Base-by-base conservation (phyloP, 1,140 invertebrate species). In the Agrilus planipennis region DNA sequence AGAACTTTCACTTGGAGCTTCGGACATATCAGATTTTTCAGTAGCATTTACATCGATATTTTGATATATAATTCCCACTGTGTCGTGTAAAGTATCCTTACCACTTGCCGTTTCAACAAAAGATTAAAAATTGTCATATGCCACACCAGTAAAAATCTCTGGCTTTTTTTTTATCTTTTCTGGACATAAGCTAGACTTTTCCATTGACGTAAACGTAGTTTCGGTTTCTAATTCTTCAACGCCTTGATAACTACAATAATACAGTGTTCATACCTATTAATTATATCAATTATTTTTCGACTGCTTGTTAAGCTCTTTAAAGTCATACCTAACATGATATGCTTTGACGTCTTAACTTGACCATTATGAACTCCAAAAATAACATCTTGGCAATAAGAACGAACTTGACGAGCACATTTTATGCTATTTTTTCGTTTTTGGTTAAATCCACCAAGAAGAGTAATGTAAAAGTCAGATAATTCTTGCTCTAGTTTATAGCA, bases 51-150 rank as follows among this genome's bases (percentile, higher is more conserved):
- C 29, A 9, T 10, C n/a, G n/a, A n/a, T n/a, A n/a, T n/a, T 46
- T 51, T 67, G 47, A 37, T 42, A 44, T 21, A 32, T 36, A 28
- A 60, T 53, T 14, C 50, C 54, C 20, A 57, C 51, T 31, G 52
- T 60, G 34, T 59, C 57, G 44, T 59, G 52, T 19, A 59, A 30
- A n/a, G 54, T 59, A 22, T 44, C 51, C 34, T 41, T 51, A 30
- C 54, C 57, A 41, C 34, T 47, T 14, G 40, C 12, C 49, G 55
- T 60, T 45, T 64, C 54, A 2, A 53, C 55, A 39, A 53, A 55
- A 18, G 57, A 42, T 44, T 63, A 54, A 37, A 52, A 64, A 47
- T 62, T 62, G 46, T 62, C 53, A 34, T 52, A 65, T 15, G 55
- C 56, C 11, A 61, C 19, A 19, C 47, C 49, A 18, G 55, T 62